Evolutionary conservation across 2,797 vertebrate genomes (phyloP), one percentile per base, ranked within the genome.

Genomic region (Taenioides sp.): DNA sequence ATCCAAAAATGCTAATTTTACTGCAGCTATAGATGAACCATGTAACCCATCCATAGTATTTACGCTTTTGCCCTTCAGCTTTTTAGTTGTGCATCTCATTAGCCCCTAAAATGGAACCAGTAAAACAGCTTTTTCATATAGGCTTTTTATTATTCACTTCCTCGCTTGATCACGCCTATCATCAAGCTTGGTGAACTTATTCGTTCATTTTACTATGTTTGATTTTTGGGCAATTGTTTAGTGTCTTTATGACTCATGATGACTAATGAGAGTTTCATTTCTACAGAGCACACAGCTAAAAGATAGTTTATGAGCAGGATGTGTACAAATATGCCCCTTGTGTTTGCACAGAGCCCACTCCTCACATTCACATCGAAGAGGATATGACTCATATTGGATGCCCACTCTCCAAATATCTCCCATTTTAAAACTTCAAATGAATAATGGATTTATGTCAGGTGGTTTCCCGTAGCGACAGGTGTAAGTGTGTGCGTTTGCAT

Each of bases 391-490:
- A 66, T 25, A n/a, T n/a, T 31, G 47, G 47, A 20, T 50, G 25
- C 83, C 65, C 20, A 31, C 34, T 68, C 61, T 69, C 65, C 31
- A 59, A 54, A 73, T 67, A 73, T 55, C 62, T 52, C 7, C 61
- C 10, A 22, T 69, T 66, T 71, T 74, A 27, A 71, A 27, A 67
- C 17, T 73, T 67, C n/a, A 60, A 73, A 76, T 77, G 50, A 74
- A 76, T 80, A 69, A 79, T 79, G 34, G 16, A 72, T 79, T 75
- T 73, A 80, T 75, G 25, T 28, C 20, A 57, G 81, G 88, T 87
- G 74, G 23, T 87, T 91, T 84, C 86, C 84, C 80, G 27, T 68
- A 37, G 25, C 52, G 67, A 68, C 67, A 62, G 70, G 73, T 82
- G 88, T 82, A 74, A 88, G 83, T 70, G 20, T 34, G 59, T 2